These are phyloP conservation scores for Margarornis squamiger DNA, from an alignment of 2,797 vertebrate species.

Conservation along the genomic window DNA sequence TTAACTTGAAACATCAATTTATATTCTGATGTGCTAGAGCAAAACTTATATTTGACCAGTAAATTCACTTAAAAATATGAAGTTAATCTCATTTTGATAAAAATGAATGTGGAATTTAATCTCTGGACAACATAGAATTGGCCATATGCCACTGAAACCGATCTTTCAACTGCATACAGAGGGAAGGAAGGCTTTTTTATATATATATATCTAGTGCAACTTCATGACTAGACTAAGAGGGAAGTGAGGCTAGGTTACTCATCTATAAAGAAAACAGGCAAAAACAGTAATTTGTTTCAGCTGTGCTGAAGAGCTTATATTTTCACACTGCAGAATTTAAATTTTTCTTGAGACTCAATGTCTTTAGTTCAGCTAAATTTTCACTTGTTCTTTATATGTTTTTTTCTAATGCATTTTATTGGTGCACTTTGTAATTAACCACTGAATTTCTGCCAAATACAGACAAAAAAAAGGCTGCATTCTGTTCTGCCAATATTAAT, in stretches of 20 bases:
- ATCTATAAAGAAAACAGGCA: background rate
- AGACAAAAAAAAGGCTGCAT: background rate
- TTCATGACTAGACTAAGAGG: background rate
- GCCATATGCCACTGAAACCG: background rate
- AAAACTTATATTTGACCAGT: background rate
- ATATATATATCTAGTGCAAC: background rate
- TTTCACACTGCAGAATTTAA: background rate
- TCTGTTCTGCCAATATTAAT: background rate
- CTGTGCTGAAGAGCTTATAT: background rate
- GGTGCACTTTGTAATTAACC: background rate
- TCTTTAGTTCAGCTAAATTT: background rate
- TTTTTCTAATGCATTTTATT: constrained; percentile 18
- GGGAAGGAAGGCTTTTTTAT: background rate
- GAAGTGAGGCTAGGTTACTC: background rate
- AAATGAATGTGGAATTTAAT: background rate
- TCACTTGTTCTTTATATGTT: background rate
- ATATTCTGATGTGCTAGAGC: background rate
- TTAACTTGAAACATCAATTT: background rate
- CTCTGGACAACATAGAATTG: background rate
- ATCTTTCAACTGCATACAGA: background rate
- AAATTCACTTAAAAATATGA: background rate
- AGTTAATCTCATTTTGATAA: background rate
- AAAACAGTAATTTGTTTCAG: background rate
- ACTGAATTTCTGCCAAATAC: background rate
- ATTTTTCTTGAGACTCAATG: background rate